These are phyloP conservation scores for Copsychus sechellarum DNA, from an alignment of 2,113 vertebrate genomes.

Conservation along the genomic window DNA sequence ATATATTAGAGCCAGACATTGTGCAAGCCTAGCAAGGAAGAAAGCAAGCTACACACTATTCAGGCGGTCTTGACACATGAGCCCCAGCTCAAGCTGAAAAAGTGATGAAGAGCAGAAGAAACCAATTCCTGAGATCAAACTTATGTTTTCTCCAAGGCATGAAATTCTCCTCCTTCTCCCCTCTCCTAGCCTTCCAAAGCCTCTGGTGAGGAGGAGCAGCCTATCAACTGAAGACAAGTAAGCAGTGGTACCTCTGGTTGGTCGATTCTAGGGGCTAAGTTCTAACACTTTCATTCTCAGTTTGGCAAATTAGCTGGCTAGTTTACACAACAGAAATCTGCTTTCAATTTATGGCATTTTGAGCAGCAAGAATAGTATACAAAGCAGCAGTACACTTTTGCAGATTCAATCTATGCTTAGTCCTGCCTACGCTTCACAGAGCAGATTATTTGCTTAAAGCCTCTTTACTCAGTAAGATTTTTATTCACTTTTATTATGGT, in stretches of 20 bases:
- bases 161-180: neutral
- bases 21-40: neutral
- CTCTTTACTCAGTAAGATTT: neutral
- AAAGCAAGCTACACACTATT: neutral
- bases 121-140: neutral
- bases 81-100: neutral
- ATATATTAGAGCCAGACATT: neutral
- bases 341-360: conserved; percentile 42
- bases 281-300: neutral
- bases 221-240: neutral
- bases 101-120: conserved; percentile 12
- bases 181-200: neutral
- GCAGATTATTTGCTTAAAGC: neutral
- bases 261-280: neutral
- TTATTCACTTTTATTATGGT: neutral
- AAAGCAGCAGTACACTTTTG: neutral
- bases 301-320: neutral
- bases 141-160: neutral
- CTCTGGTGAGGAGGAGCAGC: neutral
- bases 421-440: neutral
- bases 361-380: neutral
- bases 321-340: conserved; percentile 30
- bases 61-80: rapidly evolving
- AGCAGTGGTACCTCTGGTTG: neutral
- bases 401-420: neutral